Conservation (phyloP, 92 coral and sea anemone species). For the Phymanthus crucifer region DNA sequence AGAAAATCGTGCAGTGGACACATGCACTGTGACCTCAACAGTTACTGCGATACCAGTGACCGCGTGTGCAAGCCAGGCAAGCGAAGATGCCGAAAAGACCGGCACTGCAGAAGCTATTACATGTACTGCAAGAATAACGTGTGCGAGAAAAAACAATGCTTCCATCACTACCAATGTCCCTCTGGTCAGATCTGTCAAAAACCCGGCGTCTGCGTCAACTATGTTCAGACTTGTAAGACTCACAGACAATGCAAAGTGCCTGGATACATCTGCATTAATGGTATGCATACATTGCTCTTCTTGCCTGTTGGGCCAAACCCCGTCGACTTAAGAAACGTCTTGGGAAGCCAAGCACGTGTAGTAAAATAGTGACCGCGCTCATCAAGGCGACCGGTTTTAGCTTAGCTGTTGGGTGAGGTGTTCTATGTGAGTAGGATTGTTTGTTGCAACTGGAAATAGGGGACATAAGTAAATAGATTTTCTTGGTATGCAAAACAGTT, state of each 20-base stretch:
- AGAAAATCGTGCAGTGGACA: not conserved
- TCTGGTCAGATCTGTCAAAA: conserved; percentile 12
- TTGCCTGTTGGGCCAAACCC: too few species aligned
- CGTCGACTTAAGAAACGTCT: too few species aligned
- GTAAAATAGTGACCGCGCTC: too few species aligned
- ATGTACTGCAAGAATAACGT: conserved; percentile 18
- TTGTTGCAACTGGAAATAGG: too few species aligned
- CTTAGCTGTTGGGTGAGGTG: too few species aligned
- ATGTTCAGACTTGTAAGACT: not conserved
- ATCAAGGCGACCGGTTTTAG: too few species aligned
- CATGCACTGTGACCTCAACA: conserved; percentile 2
- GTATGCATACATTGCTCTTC: not conserved
- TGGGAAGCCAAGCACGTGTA: too few species aligned
- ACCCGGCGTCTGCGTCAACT: conserved; percentile 6
- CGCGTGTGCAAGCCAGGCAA: conserved; percentile 21
- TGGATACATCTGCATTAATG: conserved; percentile 11
- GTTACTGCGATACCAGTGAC: conserved; percentile 12
- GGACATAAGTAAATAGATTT: too few species aligned
- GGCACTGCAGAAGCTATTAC: conserved; percentile 6
- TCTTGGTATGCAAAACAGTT: too few species aligned
- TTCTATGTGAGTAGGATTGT: too few species aligned
- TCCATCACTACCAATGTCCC: not conserved
- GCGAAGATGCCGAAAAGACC: not conserved
- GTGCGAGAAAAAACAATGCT: conserved; percentile 12
- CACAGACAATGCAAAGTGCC: not conserved